Base-by-base conservation (phyloP, 1,140 invertebrate genomes). In the Aleiodes sp. region DNA sequence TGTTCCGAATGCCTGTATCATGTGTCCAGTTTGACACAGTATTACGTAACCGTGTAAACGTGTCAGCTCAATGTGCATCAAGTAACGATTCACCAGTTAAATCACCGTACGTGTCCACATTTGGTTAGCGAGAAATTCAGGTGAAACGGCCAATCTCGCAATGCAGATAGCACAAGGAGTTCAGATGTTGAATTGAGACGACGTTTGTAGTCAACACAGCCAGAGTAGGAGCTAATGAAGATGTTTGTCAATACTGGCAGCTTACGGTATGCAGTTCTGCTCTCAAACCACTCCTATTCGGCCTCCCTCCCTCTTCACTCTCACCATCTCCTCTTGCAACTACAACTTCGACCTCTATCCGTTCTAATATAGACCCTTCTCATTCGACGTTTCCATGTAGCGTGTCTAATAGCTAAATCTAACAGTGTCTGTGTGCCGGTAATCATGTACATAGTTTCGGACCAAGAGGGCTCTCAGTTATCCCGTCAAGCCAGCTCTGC, bases 201-300 rank as follows among this genome's bases (percentile, higher is more conserved):
- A 31, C 35, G 73, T 75, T 78, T 72, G 71, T 67, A 73, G 70
- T 76, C 68, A 71, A 68, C 71, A 74, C 70, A 72, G n/a, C n/a
- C 75, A 74, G 60, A 70, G 65, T 68, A 73, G 59, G 62, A 71
- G 77, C 73, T 80, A 80, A 80, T 80, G 79, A 80, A 80, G 79
- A 80, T 80, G 78, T 80, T 80, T 80, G 77, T 80, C 79, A 80
- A 80, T 80, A 80, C 72, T 75, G 73, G 68, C 75, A 72, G 73
- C 75, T 71, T 78, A 71, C 72, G 39, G 63, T 78, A 75, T 74
- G 62, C 31, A 63, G 31, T 37, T 73, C 59, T 62, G 62, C 28
- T 60, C 29, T 52, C 43, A 43, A 39, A 57, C 28, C n/a, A 12
- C 56, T 65, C 46, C 39, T 14, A 33, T 35, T 16, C 12, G 12